A percentile compares a stretch with the other conserved stretches of the same genome.
Conservation (phyloP, 30 jellyfish, hydroid and myxozoan genomes). For the Pseudorhiza aurosa region DNA sequence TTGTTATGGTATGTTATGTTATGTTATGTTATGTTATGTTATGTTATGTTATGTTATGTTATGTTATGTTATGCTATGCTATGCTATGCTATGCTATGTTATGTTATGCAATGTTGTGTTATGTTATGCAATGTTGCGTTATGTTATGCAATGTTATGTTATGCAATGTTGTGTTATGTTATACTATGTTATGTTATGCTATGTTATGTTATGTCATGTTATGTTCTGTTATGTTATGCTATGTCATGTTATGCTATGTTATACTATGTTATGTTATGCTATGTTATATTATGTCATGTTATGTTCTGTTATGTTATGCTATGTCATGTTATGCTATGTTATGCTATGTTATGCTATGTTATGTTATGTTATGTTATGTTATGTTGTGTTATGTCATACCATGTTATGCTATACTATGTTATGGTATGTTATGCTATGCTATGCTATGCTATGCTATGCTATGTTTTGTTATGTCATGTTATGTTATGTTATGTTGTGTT, state of each 20-base stretch:
- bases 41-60: conserved; percentile 1
- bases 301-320: too few relatives aligned
- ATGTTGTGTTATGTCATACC: not conserved
- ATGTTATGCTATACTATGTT: too few relatives aligned
- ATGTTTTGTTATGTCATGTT: too few relatives aligned
- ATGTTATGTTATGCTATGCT: conserved; percentile 1
- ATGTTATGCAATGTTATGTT: not conserved
- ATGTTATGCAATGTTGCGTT: not conserved
- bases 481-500: too few relatives aligned
- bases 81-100: not conserved
- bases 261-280: not conserved
- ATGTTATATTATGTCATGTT: not conserved
- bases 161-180: not conserved
- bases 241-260: not conserved
- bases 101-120: not conserved
- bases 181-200: not conserved
- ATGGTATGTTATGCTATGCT: too few relatives aligned
- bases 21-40: not conserved
- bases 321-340: not conserved
- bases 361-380: not conserved
- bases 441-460: not conserved
- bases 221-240: too few relatives aligned
- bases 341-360: not conserved
- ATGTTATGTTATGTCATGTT: not conserved
- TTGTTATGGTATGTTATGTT: too few relatives aligned